Evolutionary conservation across 1,140 invertebrate species (phyloP).

Genomic region (Panulirus ornatus): DNA sequence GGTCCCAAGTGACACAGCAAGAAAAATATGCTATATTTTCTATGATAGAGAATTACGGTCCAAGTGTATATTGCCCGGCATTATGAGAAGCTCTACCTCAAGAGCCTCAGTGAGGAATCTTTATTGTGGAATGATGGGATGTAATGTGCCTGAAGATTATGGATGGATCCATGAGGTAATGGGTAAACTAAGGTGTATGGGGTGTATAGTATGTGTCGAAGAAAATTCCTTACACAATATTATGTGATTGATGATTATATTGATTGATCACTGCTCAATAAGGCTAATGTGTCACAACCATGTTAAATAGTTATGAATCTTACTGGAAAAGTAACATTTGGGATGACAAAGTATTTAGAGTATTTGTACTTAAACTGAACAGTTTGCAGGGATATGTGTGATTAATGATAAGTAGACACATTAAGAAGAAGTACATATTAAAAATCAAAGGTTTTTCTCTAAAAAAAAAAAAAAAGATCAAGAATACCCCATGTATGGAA

Average conservation of each 20-base stretch:
- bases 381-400: background rate
- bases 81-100: background rate
- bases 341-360: too few relatives aligned
- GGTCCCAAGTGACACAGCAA: slow-evolving; percentile 7
- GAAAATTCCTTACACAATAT: background rate
- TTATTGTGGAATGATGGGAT: background rate
- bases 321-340: too few relatives aligned
- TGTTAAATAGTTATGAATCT: too few relatives aligned
- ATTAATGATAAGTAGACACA: background rate
- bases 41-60: background rate
- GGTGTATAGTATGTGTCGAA: background rate
- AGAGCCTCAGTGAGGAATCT: background rate
- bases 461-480: too few relatives aligned
- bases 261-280: background rate
- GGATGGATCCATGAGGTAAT: slow-evolving; percentile 3
- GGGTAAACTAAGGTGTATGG: slow-evolving; percentile 1
- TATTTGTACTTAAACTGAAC: background rate
- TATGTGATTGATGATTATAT: background rate
- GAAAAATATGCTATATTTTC: slow-evolving; percentile 5
- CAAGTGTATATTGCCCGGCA: background rate
- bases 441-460: too few relatives aligned
- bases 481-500: background rate
- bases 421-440: background rate
- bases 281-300: too few relatives aligned
- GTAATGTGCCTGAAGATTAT: slow-evolving; percentile 9